These are phyloP conservation scores for Eurypyga helias DNA, from an alignment of 2,113 vertebrate genomes.

Conservation along the genomic window DNA sequence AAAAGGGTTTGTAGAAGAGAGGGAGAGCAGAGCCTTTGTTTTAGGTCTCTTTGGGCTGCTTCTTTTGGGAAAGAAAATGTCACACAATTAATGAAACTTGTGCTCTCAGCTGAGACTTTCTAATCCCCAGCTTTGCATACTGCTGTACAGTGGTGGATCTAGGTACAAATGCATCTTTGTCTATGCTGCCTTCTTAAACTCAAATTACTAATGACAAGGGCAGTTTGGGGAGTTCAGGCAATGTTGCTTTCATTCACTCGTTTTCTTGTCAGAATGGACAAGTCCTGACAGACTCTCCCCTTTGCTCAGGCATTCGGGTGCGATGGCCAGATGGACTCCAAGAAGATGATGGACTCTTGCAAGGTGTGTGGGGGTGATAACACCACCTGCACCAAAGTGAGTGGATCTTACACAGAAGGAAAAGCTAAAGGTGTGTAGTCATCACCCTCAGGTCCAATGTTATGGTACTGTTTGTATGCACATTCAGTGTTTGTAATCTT, in stretches of 20 bases:
- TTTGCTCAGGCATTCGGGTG: slow-evolving; percentile 87
- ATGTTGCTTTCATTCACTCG: background rate
- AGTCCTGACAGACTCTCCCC: background rate
- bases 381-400: slow-evolving; percentile 79
- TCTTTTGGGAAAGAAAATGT: background rate
- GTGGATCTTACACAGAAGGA: slow-evolving; percentile 82
- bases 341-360: slow-evolving; percentile 81
- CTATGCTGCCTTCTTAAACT: background rate
- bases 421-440: slow-evolving; percentile 81
- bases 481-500: background rate
- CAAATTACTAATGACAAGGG: background rate
- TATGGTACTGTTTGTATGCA: background rate
- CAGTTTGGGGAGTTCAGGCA: background rate
- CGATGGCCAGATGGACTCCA: slow-evolving; percentile 87
- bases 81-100: background rate
- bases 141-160: background rate
- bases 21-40: background rate
- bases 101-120: background rate
- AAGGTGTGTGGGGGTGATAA: slow-evolving; percentile 89
- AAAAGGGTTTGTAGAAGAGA: background rate
- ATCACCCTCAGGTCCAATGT: background rate
- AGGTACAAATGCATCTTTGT: background rate
- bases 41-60: background rate
- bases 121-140: background rate
- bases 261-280: background rate